Evolutionary conservation across 2,797 vertebrate species (phyloP).

Genomic region (Hyperoplus lanceolatus): DNA sequence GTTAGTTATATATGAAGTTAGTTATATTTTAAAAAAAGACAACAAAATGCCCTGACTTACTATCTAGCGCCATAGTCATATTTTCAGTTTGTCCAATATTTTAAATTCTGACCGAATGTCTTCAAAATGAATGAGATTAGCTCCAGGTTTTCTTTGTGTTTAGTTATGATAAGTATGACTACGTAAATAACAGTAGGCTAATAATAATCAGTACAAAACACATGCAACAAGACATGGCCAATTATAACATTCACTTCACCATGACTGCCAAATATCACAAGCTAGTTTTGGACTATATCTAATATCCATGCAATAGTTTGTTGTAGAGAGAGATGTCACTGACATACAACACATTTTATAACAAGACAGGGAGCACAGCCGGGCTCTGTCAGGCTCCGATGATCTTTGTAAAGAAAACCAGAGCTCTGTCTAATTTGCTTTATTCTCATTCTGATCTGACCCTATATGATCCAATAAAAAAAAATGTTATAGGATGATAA

Average conservation of each 20-base stretch:
- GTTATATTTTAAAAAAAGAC: background rate
- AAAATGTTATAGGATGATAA: constrained; percentile 42
- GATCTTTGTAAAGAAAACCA: background rate
- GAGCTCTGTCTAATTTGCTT: constrained; percentile 6
- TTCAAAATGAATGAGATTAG: background rate
- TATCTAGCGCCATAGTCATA: no score
- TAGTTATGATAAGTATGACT: no score
- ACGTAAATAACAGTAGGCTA: background rate
- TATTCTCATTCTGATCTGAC: constrained; percentile 35
- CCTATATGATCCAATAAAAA: constrained; percentile 36
- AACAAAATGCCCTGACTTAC: no score
- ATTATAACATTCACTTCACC: background rate
- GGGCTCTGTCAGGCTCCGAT: no score
- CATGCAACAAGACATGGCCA: background rate
- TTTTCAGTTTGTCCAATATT: background rate
- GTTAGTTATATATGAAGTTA: background rate
- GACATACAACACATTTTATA: no score
- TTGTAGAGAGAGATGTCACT: background rate
- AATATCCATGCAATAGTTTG: background rate
- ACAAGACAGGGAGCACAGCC: no score
- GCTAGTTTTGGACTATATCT: background rate
- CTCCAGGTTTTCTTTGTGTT: background rate
- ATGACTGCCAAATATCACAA: background rate
- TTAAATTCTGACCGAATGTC: background rate
- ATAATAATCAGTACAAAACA: no score